phyloP scores from a whole-genome alignment of 2,113 vertebrate species.

The Octodon degus region DNA sequence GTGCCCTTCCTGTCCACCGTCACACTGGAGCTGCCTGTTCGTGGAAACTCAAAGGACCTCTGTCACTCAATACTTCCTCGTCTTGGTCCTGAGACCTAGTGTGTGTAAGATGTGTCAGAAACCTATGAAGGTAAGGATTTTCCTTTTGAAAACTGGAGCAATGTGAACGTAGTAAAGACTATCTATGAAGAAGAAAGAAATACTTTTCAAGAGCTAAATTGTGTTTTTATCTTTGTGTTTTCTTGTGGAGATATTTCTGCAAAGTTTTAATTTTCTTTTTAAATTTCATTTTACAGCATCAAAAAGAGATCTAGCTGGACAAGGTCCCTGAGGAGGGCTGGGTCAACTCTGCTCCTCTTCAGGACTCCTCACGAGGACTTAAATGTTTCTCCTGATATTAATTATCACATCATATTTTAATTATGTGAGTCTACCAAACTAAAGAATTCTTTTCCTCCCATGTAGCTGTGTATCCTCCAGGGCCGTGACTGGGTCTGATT shows the following conservation, averaged over 20 bases:
- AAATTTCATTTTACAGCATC: neutral
- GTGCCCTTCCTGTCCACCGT: neutral
- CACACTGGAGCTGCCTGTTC: neutral
- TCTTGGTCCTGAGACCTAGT: neutral
- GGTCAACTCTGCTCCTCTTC: neutral
- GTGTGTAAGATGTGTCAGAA: neutral
- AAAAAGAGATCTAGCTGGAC: neutral
- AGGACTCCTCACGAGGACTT: neutral
- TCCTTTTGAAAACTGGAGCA: neutral
- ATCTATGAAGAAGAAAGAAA: neutral
- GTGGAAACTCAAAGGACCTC: neutral
- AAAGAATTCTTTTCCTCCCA: neutral
- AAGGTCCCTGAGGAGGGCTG: neutral
- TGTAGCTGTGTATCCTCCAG: neutral
- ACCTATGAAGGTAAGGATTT: neutral
- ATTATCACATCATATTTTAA: neutral
- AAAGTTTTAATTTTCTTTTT: neutral
- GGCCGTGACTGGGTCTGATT: neutral
- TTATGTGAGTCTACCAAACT: neutral
- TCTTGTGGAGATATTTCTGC: neutral
- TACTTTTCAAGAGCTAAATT: conserved; percentile 29
- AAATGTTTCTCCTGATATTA: neutral
- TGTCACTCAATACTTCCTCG: neutral
- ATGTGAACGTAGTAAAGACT: neutral
- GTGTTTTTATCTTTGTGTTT: conserved; percentile 1